phyloP scores from a whole-genome alignment of 2,888 invertebrate genomes.

The Anthrax anthrax region DNA sequence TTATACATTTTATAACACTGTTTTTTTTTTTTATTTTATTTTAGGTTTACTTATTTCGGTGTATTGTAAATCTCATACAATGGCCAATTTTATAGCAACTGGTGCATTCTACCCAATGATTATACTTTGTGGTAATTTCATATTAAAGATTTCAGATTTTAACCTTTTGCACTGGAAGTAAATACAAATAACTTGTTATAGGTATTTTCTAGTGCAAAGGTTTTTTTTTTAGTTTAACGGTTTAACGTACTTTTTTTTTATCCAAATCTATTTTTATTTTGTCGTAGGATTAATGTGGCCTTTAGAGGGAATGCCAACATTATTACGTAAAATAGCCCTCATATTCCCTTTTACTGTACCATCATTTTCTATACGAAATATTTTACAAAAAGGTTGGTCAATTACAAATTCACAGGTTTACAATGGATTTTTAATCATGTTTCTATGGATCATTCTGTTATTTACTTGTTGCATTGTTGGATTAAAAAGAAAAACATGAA shows the following conservation, averaged over 20 bases:
- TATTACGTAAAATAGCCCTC: constrained; percentile 46
- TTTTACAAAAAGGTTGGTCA: constrained; percentile 61
- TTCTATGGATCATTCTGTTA: constrained; percentile 49
- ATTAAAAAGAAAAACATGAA: constrained; percentile 35
- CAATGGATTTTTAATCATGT: constrained; percentile 52
- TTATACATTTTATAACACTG: not conserved
- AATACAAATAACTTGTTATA: too few relatives aligned
- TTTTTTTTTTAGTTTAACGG: too few relatives aligned
- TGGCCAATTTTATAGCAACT: constrained; percentile 71
- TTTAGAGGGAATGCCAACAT: constrained; percentile 49
- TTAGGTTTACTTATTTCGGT: constrained; percentile 69
- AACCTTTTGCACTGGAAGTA: too few relatives aligned
- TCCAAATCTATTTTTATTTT: constrained; percentile 1
- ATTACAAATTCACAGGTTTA: constrained; percentile 54
- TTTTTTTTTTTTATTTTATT: not conserved
- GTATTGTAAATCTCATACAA: constrained; percentile 58
- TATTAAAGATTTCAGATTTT: too few relatives aligned
- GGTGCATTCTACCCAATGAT: constrained; percentile 86
- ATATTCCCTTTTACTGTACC: constrained; percentile 68
- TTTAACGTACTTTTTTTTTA: not conserved
- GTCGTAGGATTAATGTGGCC: constrained; percentile 51
- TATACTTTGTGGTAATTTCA: constrained; percentile 56
- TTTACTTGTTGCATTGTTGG: constrained; percentile 42
- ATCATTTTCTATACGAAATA: constrained; percentile 56
- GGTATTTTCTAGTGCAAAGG: too few relatives aligned